Base-by-base conservation (phyloP, 2,797 vertebrate species). In the Aphelocoma californica region DNA sequence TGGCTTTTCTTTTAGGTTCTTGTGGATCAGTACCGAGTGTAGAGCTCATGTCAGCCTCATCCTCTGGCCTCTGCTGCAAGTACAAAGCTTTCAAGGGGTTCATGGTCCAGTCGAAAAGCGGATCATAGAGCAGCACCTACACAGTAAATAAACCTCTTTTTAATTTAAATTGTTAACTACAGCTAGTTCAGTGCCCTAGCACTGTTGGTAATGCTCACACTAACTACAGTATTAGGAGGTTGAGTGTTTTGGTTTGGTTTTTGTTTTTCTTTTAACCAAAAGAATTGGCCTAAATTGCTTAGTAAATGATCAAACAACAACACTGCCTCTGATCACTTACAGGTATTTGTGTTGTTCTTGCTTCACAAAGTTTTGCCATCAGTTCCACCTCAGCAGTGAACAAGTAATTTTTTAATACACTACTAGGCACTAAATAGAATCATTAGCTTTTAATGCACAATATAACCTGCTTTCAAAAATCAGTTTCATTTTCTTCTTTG, bases 81-180 rank as follows among this genome's bases (percentile, higher is more conserved):
- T 99, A 98, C 78, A 99, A 97, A 70, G 99, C 99, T 97, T 99
- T 99, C 96, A 99, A 95, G 20, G 99, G 99, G 95, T 98, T 99
- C 99, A 99, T 99, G 82, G 99, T 99, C 99, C 99, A 99, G 95
- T 99, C 99, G 38, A 99, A 99, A 94, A 99, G 97, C 31, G 99
- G 99, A 86, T 99, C 99, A 14, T 99, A 99, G 12, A 99, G 98
- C 95, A 99, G 98, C 77, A 99, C 99, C 99, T 99, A 80, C 10
- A 81, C 2, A 79, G 53, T 53, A 74, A 86, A 75, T 12, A 88
- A 87, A 34, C 6, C 25, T 45, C 31, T 26, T 13, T 54, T 86
- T 73, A 81, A 87, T 69, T 87, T 48, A 32, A 66, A 4, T 38
- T 57, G 34, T 71, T 83, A 75, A 66, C 51, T 69, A 57, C 38